Percentiles rank a stretch among this genome's conserved stretches.
Evolutionary conservation across 2,888 invertebrate genomes (phyloP).

Genomic region (Drosophila subquinaria): DNA sequence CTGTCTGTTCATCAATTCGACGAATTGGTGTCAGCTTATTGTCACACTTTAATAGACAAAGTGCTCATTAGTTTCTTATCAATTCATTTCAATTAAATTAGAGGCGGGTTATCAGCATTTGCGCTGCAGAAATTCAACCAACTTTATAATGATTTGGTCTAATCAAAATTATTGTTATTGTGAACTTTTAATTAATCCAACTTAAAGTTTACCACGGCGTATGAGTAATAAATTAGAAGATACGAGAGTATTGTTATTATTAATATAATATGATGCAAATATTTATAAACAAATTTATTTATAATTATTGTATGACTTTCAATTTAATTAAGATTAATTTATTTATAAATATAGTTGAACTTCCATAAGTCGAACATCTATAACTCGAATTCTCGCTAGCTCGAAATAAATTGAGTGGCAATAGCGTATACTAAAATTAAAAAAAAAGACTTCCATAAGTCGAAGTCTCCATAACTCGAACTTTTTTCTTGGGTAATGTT

Average conservation of each 20-base stretch:
- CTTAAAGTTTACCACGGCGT: background rate
- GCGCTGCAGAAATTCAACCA: background rate
- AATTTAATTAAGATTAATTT: background rate
- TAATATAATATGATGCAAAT: background rate
- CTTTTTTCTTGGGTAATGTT: too few species aligned
- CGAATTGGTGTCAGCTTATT: slow-evolving; percentile 29
- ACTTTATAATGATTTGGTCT: slow-evolving; percentile 12
- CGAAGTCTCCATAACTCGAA: too few species aligned
- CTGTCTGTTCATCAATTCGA: slow-evolving; percentile 12
- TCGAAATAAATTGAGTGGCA: too few species aligned
- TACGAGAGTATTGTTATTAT: background rate
- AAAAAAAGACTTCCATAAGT: too few species aligned
- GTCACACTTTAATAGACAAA: slow-evolving; percentile 4
- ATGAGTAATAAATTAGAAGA: slow-evolving; percentile 6
- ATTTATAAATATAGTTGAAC: background rate
- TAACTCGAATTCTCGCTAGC: too few species aligned
- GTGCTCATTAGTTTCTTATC: slow-evolving; percentile 36
- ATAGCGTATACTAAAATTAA: too few species aligned
- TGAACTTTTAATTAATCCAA: slow-evolving; percentile 1
- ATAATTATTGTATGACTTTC: background rate
- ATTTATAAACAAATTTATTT: background rate
- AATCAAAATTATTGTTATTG: slow-evolving; percentile 22
- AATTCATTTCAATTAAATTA: slow-evolving; percentile 47
- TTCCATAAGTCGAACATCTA: too few species aligned
- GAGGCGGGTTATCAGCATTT: slow-evolving; percentile 38